phyloP scores from a whole-genome alignment of 2,888 invertebrate species.

The Trissolcus japonicus region DNA sequence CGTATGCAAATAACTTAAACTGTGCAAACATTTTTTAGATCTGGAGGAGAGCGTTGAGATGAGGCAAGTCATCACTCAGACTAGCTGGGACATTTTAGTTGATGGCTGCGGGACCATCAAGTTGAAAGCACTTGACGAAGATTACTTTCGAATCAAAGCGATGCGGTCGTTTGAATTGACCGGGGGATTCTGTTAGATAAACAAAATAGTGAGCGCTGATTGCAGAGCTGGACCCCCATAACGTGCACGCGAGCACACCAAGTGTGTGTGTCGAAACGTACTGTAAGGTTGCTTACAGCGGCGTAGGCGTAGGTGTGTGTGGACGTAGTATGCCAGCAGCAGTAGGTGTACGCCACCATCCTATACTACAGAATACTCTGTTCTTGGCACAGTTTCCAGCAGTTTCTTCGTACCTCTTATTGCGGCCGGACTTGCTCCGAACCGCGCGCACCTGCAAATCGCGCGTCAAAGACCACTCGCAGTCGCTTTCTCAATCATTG shows the following conservation, averaged over 20 bases:
- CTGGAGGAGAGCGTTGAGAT: no score
- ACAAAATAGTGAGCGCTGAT: conserved; percentile 1
- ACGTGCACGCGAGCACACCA: not conserved
- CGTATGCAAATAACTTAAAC: no score
- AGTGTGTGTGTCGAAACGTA: conserved; percentile 33
- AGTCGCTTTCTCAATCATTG: conserved; percentile 6
- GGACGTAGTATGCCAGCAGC: conserved; percentile 59
- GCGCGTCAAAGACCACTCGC: conserved; percentile 35
- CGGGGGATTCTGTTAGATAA: no score
- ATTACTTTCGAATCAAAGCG: no score
- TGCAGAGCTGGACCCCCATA: not conserved
- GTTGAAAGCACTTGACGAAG: no score
- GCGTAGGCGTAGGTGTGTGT: conserved; percentile 57
- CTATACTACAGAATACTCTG: conserved; percentile 62
- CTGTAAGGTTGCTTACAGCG: conserved; percentile 34
- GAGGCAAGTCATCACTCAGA: no score
- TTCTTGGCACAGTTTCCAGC: conserved; percentile 76
- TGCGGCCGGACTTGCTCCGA: conserved; percentile 64
- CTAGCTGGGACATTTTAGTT: no score
- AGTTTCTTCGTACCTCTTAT: conserved; percentile 74
- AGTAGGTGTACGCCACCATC: conserved; percentile 59
- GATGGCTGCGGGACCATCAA: no score
- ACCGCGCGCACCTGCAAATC: conserved; percentile 53
- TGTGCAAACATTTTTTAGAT: no score
- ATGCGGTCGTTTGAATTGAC: no score